Evolutionary conservation across 2,797 vertebrate genomes (phyloP).

Genomic region (Chelmon rostratus): DNA sequence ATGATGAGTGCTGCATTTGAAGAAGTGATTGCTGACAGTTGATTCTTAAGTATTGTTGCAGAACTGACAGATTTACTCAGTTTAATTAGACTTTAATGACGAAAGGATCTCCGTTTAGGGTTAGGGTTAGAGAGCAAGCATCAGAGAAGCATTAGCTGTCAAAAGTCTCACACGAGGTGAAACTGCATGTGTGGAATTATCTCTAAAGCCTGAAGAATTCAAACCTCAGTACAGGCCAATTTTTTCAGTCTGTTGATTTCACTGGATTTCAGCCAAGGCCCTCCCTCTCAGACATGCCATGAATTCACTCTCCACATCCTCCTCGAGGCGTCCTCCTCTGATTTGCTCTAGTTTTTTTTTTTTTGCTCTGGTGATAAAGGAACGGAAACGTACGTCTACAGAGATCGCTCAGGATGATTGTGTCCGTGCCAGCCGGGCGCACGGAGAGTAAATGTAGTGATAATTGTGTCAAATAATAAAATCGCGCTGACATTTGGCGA

Average conservation of each 20-base stretch:
- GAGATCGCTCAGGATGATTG: not conserved
- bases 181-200: not conserved
- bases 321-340: not conserved
- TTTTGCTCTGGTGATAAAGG: not conserved
- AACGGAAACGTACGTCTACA: not conserved
- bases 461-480: not conserved
- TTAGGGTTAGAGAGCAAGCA: too few species aligned
- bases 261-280: slow-evolving; percentile 21
- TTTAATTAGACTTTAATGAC: not conserved
- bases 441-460: not conserved
- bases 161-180: not conserved
- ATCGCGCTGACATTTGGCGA: not conserved
- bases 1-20: not conserved
- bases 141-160: too few species aligned
- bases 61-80: not conserved
- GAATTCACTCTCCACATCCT: slow-evolving; percentile 5
- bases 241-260: slow-evolving; percentile 32
- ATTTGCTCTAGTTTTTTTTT: not conserved
- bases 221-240: not conserved
- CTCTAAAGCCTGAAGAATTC: not conserved
- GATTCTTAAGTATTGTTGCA: not conserved
- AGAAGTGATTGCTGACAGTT: not conserved
- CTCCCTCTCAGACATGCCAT: not conserved
- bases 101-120: too few species aligned
- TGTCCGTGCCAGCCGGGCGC: not conserved